Base-by-base conservation (phyloP, 1,140 invertebrate species). In the Charaxes varanes region DNA sequence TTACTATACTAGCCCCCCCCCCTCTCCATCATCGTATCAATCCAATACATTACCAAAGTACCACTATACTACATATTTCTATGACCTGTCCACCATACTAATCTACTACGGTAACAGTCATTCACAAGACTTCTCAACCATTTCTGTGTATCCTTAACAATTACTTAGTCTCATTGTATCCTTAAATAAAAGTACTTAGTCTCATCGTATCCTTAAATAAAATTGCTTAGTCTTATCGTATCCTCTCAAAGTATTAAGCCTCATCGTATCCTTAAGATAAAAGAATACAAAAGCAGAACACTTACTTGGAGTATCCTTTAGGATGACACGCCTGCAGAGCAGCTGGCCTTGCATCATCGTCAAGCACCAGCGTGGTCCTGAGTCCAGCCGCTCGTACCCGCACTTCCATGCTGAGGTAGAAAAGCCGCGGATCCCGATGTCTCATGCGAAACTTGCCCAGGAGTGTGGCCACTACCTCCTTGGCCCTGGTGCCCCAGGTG, bases 371-470 rank as follows among this genome's bases (percentile, higher is more conserved):
- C 24, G 94, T 87, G 1, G 93, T 95, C 41, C 92, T 85, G 1
- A 94, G 88, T 0, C 94, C 94, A 1, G 92, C 90, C 36, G 91
- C 87, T 12, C 91, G 85, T 8, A 97, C 92, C 1, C 92, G 91
- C 15, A 97, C 94, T 83, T 97, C 95, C 94, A 97, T 96, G 45
- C 93, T 95, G 7, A 97, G 86, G 78, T 94, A 96, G 83, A 96
- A 97, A n/a, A 97, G 87, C 57, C 94, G 90, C 0, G 94, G 94
- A 79, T 97, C 95, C 13, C 94, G 88, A 71, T 96, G 94, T 53
- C 93, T 89, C 93, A 96, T 96, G 62, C 93, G 89, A 69, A 93
- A 96, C 86, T 96, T 96, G 64, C 92, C 90, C 34, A 97, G 85
- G n/a, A 97, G 83, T 26, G 92, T 91, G 32, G 88, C 83, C 1